phyloP scores from a whole-genome alignment of 2,113 vertebrate genomes.

The Dryoscopus gambensis region DNA sequence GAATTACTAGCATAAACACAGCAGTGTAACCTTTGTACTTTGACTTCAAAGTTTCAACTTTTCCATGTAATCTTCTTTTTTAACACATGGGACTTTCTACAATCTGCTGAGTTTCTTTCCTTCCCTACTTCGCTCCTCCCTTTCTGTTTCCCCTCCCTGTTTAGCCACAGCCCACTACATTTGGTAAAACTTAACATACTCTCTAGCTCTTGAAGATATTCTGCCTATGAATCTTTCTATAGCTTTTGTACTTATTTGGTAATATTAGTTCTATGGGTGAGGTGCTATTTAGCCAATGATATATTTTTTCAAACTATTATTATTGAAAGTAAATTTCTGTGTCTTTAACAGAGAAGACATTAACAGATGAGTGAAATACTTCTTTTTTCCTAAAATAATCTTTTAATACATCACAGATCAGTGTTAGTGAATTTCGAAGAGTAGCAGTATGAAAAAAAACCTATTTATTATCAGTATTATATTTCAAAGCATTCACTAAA shows the following conservation, averaged over 20 bases:
- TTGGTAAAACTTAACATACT: background rate
- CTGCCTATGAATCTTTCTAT: background rate
- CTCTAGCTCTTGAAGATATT: background rate
- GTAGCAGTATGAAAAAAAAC: background rate
- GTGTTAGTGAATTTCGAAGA: background rate
- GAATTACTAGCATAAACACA: background rate
- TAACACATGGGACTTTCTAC: background rate
- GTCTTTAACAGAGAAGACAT: background rate
- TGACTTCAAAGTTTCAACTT: background rate
- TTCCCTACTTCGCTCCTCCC: fast-evolving
- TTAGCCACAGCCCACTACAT: background rate
- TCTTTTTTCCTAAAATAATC: background rate
- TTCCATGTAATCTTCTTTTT: background rate
- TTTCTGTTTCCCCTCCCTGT: background rate
- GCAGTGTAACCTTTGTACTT: background rate
- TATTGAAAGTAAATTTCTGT: background rate
- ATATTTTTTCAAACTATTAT: background rate
- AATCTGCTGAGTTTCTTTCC: background rate
- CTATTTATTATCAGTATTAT: background rate
- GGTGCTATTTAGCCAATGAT: background rate
- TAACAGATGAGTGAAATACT: background rate
- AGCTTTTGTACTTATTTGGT: background rate
- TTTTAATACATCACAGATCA: background rate
- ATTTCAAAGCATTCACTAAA: background rate
- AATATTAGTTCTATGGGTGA: background rate